Evolutionary conservation across 53 echinoderm and acorn worm genomes (phyloP), one percentile per base, ranked within the genome.

Genomic region (Holothuria leucospilota): DNA sequence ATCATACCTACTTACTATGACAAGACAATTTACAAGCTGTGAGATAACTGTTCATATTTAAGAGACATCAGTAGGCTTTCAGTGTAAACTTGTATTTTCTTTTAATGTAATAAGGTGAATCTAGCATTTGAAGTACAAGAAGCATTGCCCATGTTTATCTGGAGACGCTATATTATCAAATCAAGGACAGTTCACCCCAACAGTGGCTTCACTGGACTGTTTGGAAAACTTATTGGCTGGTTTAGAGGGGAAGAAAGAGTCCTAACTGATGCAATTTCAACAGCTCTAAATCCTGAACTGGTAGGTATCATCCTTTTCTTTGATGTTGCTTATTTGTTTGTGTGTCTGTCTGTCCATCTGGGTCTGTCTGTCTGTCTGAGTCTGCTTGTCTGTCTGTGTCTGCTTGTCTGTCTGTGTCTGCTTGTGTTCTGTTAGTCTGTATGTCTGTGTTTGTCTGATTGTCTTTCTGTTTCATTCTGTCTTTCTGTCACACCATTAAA

Each of bases 71-170:
- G 18, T 69, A 46, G 1, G 27, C 30, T 51, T 30, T 27, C 30
- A 62, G 28, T 69, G 27, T 84, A 67, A 49, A 26, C 51, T 11
- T 83, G 0, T 63, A 71, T 51, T 27, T 21, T 16, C 56, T 74
- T 74, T 52, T 80, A 63, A 80, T 5, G 20, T 15, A n/a, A 2
- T 71, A 8, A 96, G 94, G 97, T 96, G n/a, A 88, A 93, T 68
- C 74, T 98, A 63, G 98, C 98, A 13, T 89, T 98, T 89, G 98
- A 98, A 49, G 95, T 98, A 15, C 95, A 98, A 66, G 94, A 98
- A 68, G 95, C 94, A 16, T 61, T 98, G 20, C 98, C 98, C 13
- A 70, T 25, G 30, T 90, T 98, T 77, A 84, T 98, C 73, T 93
- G 93, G 95, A 84, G 92, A 18, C 78, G 85, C 8, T 95, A 81